These are phyloP conservation scores for Neolamprologus modestus DNA, from an alignment of 2,113 vertebrate species.

Conservation along the genomic window DNA sequence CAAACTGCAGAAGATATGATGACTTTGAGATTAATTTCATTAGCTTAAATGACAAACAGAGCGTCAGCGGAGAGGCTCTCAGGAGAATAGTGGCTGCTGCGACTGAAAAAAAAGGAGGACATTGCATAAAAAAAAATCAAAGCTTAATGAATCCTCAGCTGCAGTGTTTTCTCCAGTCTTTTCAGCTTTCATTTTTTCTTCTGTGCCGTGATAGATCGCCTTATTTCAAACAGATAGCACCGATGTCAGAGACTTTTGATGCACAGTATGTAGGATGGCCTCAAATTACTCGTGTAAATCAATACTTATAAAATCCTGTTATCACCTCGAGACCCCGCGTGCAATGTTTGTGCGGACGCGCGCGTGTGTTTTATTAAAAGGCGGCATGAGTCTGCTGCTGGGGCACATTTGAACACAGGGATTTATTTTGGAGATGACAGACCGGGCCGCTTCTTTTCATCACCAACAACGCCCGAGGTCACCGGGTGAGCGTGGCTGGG, in stretches of 20 bases:
- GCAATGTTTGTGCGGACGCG: slow-evolving; percentile 13
- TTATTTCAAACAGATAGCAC: slow-evolving; percentile 34
- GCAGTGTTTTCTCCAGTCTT: neutral
- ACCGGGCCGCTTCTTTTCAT: slow-evolving; percentile 14
- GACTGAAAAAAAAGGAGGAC: neutral
- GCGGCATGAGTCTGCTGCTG: slow-evolving; percentile 24
- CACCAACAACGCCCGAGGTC: neutral
- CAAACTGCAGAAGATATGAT: neutral
- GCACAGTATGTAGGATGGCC: slow-evolving; percentile 11
- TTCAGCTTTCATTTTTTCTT: neutral
- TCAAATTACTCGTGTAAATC: slow-evolving; percentile 54
- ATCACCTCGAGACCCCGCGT: slow-evolving; percentile 46
- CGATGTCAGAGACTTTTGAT: slow-evolving; percentile 39
- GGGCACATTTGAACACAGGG: slow-evolving; percentile 16
- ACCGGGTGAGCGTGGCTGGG: neutral
- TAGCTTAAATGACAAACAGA: neutral
- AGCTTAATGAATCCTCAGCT: neutral
- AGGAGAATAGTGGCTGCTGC: neutral
- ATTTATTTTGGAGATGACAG: slow-evolving; percentile 30
- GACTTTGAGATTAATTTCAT: slow-evolving; percentile 6
- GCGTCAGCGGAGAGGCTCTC: neutral
- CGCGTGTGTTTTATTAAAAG: slow-evolving; percentile 31
- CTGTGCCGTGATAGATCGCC: slow-evolving; percentile 32
- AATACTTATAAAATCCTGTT: slow-evolving; percentile 58
- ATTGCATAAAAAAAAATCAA: neutral